Evolutionary conservation across 2,797 vertebrate species (phyloP).

Genomic region (Adrianichthys oophorus): DNA sequence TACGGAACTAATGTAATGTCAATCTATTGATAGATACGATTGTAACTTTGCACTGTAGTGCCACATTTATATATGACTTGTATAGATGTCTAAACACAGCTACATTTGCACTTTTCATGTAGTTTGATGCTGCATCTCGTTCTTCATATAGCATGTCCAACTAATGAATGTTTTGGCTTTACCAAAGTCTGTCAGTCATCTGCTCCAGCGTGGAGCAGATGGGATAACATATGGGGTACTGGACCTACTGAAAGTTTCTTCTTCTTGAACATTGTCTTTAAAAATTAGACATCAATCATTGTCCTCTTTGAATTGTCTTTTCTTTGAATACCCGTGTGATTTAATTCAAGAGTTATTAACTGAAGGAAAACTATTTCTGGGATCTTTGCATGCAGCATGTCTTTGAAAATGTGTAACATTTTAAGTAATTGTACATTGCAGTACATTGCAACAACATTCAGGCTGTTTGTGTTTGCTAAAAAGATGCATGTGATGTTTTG

Average conservation of each 20-base stretch:
- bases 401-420: slow-evolving; percentile 2
- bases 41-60: background rate
- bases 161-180: no score
- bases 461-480: slow-evolving; percentile 11
- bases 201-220: background rate
- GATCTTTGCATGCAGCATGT: background rate
- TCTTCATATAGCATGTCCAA: no score
- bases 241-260: background rate
- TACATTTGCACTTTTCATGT: no score
- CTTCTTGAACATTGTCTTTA: background rate
- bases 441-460: background rate
- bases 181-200: no score
- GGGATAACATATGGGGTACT: background rate
- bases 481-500: background rate
- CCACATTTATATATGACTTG: background rate
- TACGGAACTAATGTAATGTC: background rate
- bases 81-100: no score
- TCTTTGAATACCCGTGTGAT: background rate
- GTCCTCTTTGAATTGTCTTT: no score
- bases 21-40: background rate
- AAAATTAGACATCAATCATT: background rate
- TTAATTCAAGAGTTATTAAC: background rate
- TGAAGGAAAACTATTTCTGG: background rate
- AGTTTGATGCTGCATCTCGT: no score
- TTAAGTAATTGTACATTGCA: background rate